phyloP scores from a whole-genome alignment of 2,888 invertebrate species.

The Tortrix viridana region DNA sequence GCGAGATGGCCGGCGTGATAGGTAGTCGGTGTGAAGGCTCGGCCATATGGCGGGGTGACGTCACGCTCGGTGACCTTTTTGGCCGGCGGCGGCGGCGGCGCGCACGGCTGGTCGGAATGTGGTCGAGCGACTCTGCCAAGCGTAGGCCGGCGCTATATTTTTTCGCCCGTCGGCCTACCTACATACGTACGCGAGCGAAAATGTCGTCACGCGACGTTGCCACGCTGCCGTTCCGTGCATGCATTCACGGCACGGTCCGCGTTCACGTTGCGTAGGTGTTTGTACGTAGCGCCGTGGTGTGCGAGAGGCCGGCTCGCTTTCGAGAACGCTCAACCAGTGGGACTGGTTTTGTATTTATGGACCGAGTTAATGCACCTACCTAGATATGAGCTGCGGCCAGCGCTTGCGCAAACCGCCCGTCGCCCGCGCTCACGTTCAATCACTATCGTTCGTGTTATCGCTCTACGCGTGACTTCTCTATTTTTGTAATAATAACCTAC shows the following conservation, averaged over 20 bases:
- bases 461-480: slow-evolving; percentile 56
- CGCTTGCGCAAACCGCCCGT: slow-evolving; percentile 76
- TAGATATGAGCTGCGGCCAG: slow-evolving; percentile 74
- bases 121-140: slow-evolving; percentile 80
- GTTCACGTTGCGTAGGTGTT: slow-evolving; percentile 77
- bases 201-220: slow-evolving; percentile 86
- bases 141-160: slow-evolving; percentile 81
- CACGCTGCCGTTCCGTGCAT: slow-evolving; percentile 75
- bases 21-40: slow-evolving; percentile 64
- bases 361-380: slow-evolving; percentile 80
- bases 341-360: slow-evolving; percentile 83
- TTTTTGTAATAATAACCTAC: slow-evolving; percentile 59
- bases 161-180: slow-evolving; percentile 79
- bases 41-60: slow-evolving; percentile 79
- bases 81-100: slow-evolving; percentile 69
- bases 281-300: slow-evolving; percentile 68
- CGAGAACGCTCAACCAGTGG: slow-evolving; percentile 82
- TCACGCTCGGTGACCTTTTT: slow-evolving; percentile 80
- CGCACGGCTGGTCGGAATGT: slow-evolving; percentile 79
- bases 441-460: slow-evolving; percentile 61
- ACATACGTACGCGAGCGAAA: slow-evolving; percentile 83
- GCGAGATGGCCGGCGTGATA: slow-evolving; percentile 53
- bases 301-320: slow-evolving; percentile 81
- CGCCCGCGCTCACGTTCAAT: slow-evolving; percentile 61
- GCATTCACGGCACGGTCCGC: slow-evolving; percentile 71